Evolutionary conservation across 2,113 vertebrate species (phyloP), one percentile per base, ranked within the genome.

Genomic region (Phylloscopus trochiloides): DNA sequence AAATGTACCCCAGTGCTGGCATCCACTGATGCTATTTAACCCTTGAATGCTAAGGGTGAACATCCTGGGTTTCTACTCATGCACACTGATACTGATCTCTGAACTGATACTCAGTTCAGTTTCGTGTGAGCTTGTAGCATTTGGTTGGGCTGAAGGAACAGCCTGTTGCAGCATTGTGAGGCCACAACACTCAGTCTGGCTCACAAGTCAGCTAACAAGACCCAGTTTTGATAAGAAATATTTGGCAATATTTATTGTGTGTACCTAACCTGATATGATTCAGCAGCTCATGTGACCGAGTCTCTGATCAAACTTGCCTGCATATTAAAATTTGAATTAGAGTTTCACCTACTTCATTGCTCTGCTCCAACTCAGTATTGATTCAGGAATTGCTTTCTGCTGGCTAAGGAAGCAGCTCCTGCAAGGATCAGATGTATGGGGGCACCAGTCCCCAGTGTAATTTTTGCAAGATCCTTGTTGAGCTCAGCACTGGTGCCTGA

Each of bases 381-480:
- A 38, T 28, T 70, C 47, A 47, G 59, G 38, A 79, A 42, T 16
- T 6, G 12, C 31, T 54, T 86, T 57, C 66, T 66, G 40, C 50
- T 45, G 2, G 0, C 34, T 38, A 42, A 71, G 38, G 38, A 80
- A 92, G 57, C 16, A 74, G 25, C 40, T 52, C 43, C 47, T 62
- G 42, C 0, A 0, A 54, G 52, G n/a, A 34, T 5, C 0, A 1
- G 14, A 36, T 36, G 13, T 19, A 24, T 3, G 2, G 15, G 6
- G 17, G 4, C 34, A 42, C 22, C 7, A 16, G 36, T 14, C 17
- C 22, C 10, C 32, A 3, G 19, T 2, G 38, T 4, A 6, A 5
- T 36, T 86, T 92, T 57, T 68, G 34, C 25, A 54, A 42, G 58
- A 13, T 40, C 28, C 12, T 31, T 14, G 5, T 2, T 32, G 14